Base-by-base conservation (phyloP, 2,888 invertebrate species). In the Clostera curtula region DNA sequence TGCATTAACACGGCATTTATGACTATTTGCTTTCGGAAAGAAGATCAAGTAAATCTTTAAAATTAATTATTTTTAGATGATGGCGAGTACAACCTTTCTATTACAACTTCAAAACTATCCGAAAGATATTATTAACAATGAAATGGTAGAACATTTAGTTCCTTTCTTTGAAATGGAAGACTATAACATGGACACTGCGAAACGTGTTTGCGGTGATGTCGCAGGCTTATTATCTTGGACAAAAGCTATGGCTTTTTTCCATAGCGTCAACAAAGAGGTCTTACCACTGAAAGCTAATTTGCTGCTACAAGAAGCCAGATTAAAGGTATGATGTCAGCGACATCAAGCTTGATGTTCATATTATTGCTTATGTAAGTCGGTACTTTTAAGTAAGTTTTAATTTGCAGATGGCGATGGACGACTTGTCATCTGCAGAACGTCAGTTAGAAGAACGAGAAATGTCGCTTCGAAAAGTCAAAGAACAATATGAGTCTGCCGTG, bases 91-190 rank as follows among this genome's bases (percentile, higher is more conserved):
- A 1, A 96, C 96, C 6, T 98, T 98, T 66, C 79, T 96, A 19
- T 82, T 95, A 3, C 95, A 95, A 62, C 83, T 98, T 9, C 95
- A 97, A 83, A 96, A 95, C 59, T 98, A 97, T 67, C 96, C 97
- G 0, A 96, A 97, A 77, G 97, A 97, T 59, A 93, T 95, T 5
- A 97, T 98, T 36, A 98, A 97, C 67, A 96, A 95, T 56, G 98
- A 98, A 80, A 97, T 97, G 90, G 95, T 98, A 5, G 98, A 98
- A 63, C 86, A 97, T 34, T 73, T 98, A 28, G 87, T 90, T 43
- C 96, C 97, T 0, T 98, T 97, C 69, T 95, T 96, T 52, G 90
- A 91, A 64, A 95, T 96, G 95, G 97, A 97, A 54, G 97, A 98
- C 69, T 98, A 97, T 67, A 96, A 95, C 61, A 94, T 97, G 93